phyloP scores from a whole-genome alignment of 1,140 invertebrate genomes.

The Bursaphelenchus mucronatus region DNA sequence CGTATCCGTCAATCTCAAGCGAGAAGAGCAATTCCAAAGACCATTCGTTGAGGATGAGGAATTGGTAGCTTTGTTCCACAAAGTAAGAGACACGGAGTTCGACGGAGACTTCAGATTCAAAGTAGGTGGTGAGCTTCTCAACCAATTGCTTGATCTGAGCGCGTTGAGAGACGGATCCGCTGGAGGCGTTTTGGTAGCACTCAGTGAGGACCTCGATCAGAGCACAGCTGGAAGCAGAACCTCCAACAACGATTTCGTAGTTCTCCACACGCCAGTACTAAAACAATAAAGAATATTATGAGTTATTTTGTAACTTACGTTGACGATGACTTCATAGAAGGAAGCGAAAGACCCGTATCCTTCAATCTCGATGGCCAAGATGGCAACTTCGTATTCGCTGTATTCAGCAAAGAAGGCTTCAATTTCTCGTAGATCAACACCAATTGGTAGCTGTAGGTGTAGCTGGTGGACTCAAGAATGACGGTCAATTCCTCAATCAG shows the following conservation, averaged over 20 bases:
- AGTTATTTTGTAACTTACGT: too few relatives aligned
- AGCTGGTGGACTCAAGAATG: too few relatives aligned
- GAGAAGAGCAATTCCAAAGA: not conserved
- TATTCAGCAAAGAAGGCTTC: too few relatives aligned
- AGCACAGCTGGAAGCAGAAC: constrained; percentile 7
- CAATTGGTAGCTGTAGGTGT: too few relatives aligned
- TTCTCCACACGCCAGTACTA: constrained; percentile 5
- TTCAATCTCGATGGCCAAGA: not conserved
- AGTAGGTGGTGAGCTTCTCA: constrained; percentile 7
- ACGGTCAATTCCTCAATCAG: too few relatives aligned
- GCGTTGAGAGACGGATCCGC: constrained; percentile 8
- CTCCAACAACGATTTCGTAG: constrained; percentile 8
- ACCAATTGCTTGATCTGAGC: constrained; percentile 5
- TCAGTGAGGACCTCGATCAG: constrained; percentile 2
- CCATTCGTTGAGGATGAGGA: constrained; percentile 4
- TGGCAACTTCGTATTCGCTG: too few relatives aligned
- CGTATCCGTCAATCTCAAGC: not conserved
- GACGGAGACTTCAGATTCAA: constrained; percentile 4
- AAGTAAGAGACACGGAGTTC: constrained; percentile 13
- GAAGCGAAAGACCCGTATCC: not conserved
- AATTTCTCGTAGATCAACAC: too few relatives aligned
- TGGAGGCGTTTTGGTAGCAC: not conserved
- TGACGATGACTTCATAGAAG: not conserved
- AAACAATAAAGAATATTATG: too few relatives aligned
- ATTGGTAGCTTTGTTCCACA: not conserved